Base-by-base conservation (phyloP, 1,140 invertebrate genomes). In the Lethrus apterus region DNA sequence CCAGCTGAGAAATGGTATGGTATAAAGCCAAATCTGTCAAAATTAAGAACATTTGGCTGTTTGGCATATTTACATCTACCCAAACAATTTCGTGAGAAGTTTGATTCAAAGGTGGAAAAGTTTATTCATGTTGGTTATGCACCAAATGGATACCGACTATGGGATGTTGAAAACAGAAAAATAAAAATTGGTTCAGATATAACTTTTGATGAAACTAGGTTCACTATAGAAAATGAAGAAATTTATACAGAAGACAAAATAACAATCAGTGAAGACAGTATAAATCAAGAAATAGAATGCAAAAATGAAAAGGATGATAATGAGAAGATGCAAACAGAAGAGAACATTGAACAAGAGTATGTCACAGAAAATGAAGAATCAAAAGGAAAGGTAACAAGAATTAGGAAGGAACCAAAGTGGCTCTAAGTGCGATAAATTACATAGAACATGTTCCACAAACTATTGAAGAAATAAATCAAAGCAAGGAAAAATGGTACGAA, bases 31-130 rank as follows among this genome's bases (percentile, higher is more conserved):
- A 13, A 38, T 20, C 13, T 38, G 13, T 33, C 32, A 33, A 33
- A 2, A 9, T 13, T 66, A 29, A 52, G 50, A 46, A 48, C 62
- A 11, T 65, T 68, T 55, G 62, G 62, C 9, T 54, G 51, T 35
- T 29, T 17, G 18, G 56, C 54, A n/a, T 61, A 57, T 45, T 48
- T 43, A 24, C 43, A 56, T 33, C 30, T 56, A 17, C 46, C 46
- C 30, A 53, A 50, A 52, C 48, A 55, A 36, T 33, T 49, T 26
- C 51, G 32, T 13, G 14, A 36, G 11, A 48, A 52, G 42, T 23
- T 26, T 8, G 44, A 42, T 32, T 14, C 13, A 33, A 17, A 24
- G 15, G 3, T 9, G 14, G 35, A 38, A 33, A 44, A 34, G n/a
- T 9, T 29, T 13, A 32, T 19, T 31, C 30, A 23, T 9, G 23